Conservation (phyloP, 1,140 invertebrate species). For the Thaumatotibia leucotreta region DNA sequence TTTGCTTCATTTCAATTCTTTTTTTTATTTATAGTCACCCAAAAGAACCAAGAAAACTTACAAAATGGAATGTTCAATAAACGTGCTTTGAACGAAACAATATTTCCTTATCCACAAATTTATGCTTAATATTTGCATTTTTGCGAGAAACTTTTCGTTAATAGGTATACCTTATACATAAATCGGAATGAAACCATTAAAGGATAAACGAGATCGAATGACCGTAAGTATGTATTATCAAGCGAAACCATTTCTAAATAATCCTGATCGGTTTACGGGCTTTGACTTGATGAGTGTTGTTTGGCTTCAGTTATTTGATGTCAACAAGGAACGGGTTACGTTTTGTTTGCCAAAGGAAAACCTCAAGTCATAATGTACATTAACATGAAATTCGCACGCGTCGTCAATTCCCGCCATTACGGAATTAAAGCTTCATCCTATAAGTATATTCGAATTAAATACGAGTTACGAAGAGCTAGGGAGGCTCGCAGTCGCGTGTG, state of each 20-base stretch:
- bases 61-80: no score
- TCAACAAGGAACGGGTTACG: background rate
- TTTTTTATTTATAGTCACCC: no score
- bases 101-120: no score
- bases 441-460: slow-evolving; percentile 9
- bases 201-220: background rate
- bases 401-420: background rate
- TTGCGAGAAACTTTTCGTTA: background rate
- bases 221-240: background rate
- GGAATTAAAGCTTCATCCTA: background rate
- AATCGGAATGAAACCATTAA: background rate
- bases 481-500: background rate
- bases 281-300: slow-evolving; percentile 8
- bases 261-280: slow-evolving; percentile 3
- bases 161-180: background rate
- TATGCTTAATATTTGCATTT: background rate
- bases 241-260: slow-evolving; percentile 10
- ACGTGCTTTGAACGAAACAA: no score
- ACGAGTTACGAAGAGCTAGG: background rate
- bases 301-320: slow-evolving; percentile 1
- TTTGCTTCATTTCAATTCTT: no score
- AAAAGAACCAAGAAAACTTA: no score
- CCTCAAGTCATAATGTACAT: background rate
- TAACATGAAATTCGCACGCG: slow-evolving; percentile 1
- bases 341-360: background rate